Percentiles rank a stretch among this genome's conserved stretches.
phyloP scores from a whole-genome alignment of 2,888 invertebrate genomes.

The Drosophila prolongata region DNA sequence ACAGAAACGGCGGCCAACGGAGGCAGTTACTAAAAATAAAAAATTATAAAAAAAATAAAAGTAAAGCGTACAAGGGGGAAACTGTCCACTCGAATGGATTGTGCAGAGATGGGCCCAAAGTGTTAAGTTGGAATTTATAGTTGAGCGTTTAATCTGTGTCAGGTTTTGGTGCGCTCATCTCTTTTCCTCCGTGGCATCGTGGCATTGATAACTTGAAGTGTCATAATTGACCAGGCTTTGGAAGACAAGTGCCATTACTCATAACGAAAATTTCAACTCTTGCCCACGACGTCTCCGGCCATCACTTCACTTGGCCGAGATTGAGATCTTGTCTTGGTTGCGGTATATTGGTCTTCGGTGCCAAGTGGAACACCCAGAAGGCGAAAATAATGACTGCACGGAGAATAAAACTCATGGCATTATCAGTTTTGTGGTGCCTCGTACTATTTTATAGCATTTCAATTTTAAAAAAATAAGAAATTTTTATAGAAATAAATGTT shows the following conservation, averaged over 20 bases:
- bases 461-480: too few relatives aligned
- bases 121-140: slow-evolving; percentile 77
- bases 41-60: slow-evolving; percentile 36
- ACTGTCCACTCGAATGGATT: slow-evolving; percentile 55
- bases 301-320: slow-evolving; percentile 55
- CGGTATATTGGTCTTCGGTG: slow-evolving; percentile 42
- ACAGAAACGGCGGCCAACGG: slow-evolving; percentile 45
- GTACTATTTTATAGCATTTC: slow-evolving; percentile 67
- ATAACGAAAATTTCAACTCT: slow-evolving; percentile 62
- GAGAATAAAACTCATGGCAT: slow-evolving; percentile 1
- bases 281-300: slow-evolving; percentile 57
- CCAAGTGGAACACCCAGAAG: slow-evolving; percentile 73
- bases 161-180: slow-evolving; percentile 50
- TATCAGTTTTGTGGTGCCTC: background rate
- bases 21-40: slow-evolving; percentile 70
- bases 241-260: slow-evolving; percentile 82
- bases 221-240: slow-evolving; percentile 83
- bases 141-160: slow-evolving; percentile 79
- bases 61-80: slow-evolving; percentile 28
- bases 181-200: slow-evolving; percentile 26
- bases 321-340: slow-evolving; percentile 43
- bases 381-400: slow-evolving; percentile 44
- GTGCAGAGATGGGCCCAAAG: slow-evolving; percentile 56
- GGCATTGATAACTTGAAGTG: slow-evolving; percentile 82
- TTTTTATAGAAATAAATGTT: too few relatives aligned